These are phyloP conservation scores for Micromesistius poutassou DNA, from an alignment of 2,797 vertebrate genomes.

Conservation along the genomic window DNA sequence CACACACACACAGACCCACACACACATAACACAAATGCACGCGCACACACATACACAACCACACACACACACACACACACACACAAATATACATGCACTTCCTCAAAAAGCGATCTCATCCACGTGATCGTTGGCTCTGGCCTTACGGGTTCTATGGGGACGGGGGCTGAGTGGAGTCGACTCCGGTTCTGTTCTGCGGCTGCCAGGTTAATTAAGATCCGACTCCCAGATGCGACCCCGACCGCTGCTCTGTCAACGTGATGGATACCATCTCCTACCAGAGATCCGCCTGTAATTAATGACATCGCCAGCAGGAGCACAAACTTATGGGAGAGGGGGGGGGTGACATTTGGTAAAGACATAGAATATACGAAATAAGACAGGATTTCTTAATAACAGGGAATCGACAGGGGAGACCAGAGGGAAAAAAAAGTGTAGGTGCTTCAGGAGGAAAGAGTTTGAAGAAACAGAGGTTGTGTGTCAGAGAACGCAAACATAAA, in stretches of 20 bases:
- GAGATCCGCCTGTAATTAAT: neutral
- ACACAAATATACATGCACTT: slow-evolving; percentile 26
- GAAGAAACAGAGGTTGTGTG: neutral
- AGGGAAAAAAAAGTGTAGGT: neutral
- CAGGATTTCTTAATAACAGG: neutral
- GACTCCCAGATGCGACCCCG: slow-evolving; percentile 5
- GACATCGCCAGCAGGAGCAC: neutral
- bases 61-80: slow-evolving; percentile 22
- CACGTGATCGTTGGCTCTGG: neutral
- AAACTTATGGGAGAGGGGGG: neutral
- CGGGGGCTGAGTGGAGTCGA: slow-evolving; percentile 12
- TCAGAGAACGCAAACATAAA: neutral
- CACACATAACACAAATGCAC: slow-evolving; percentile 35
- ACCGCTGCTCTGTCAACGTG: neutral
- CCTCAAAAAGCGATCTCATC: slow-evolving; percentile 8
- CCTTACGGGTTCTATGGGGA: slow-evolving; percentile 2
- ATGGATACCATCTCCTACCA: neutral
- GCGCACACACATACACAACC: slow-evolving; percentile 29
- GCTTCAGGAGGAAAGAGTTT: neutral
- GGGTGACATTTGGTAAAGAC: neutral
- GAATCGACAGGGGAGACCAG: neutral
- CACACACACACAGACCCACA: slow-evolving; percentile 15
- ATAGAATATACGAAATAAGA: neutral
- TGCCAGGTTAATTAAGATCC: slow-evolving; percentile 32
- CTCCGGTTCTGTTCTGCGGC: slow-evolving; percentile 26